Evolutionary conservation across 2,797 vertebrate genomes (phyloP), one percentile per base, ranked within the genome.

Genomic region (Sebastes nivosus): DNA sequence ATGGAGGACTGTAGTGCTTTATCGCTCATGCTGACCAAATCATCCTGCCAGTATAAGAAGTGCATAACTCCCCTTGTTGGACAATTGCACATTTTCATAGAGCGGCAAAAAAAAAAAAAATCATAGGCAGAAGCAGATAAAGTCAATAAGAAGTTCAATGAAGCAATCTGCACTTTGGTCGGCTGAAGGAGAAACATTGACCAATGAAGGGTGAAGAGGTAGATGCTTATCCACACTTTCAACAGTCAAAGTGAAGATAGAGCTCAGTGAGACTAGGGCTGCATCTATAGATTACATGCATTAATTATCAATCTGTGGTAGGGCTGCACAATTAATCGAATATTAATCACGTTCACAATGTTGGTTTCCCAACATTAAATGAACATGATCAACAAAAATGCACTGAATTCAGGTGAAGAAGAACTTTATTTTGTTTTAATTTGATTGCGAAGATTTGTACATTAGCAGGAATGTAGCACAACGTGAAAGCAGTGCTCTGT

Each of bases 1-100:
- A 76, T 46, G 67, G 72, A 73, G 74, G 61, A 25, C 77, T 29
- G 67, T 10, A 38, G 77, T 8, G 81, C 65, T 88, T 88, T 81
- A 87, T 88, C 27, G 16, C 76, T 80, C 81, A 10, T 9, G 71
- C 80, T 72, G 63, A 89, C 46, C 80, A 64, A 81, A 81, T 85
- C 64, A n/a, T 70, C 3, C 18, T 18, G 68, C 38, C 20, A 0
- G 4, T 14, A 34, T 9, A 1, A 64, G 58, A 80, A 65, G 67
- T 55, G 34, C 9, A 10, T 18, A 50, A 54, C 61, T 60, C 24
- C 10, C 12, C n/a, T 22, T 18, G 18, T 36, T 12, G 3, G 50
- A 87, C 65, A 46, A 50, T 12, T 30, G 25, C 29, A 9, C 50
- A 6, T 74, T 73, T 77, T 82, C 24, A 36, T 11, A 27, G 11